Conservation (phyloP, 2,888 invertebrate species). For the Brachypterus glaber region DNA sequence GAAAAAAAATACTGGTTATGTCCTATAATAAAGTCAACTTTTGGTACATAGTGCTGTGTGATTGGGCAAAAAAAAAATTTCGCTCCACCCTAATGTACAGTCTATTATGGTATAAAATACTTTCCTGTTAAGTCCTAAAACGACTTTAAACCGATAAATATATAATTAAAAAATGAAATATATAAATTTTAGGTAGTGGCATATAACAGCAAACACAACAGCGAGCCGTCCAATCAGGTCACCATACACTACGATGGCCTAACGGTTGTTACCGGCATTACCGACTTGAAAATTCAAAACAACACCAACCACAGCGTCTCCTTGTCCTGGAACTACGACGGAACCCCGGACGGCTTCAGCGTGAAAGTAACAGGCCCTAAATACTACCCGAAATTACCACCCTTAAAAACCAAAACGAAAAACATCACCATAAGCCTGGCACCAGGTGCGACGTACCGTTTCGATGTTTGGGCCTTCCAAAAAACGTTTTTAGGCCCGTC, state of each 20-base stretch:
- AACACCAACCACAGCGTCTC: constrained; percentile 46
- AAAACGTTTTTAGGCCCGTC: constrained; percentile 49
- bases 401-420: constrained; percentile 39
- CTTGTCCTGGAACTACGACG: constrained; percentile 49
- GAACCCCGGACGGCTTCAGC: constrained; percentile 35
- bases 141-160: too few species aligned
- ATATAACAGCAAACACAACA: constrained; percentile 51
- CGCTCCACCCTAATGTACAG: too few species aligned
- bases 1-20: too few species aligned
- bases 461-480: constrained; percentile 56
- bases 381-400: constrained; percentile 47
- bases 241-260: constrained; percentile 54
- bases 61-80: too few species aligned
- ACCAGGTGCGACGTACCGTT: constrained; percentile 44
- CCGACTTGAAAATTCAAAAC: constrained; percentile 44
- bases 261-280: constrained; percentile 52
- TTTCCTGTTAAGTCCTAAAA: too few species aligned
- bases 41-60: too few species aligned
- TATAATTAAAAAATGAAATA: too few species aligned
- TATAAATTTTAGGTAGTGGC: constrained; percentile 53
- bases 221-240: constrained; percentile 50
- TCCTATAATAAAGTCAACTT: too few species aligned
- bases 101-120: too few species aligned
- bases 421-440: constrained; percentile 29
- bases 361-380: constrained; percentile 39